Percentiles rank a stretch among this genome's conserved stretches.
Evolutionary conservation across 2,113 vertebrate species (phyloP).

Genomic region (Cariama cristata): DNA sequence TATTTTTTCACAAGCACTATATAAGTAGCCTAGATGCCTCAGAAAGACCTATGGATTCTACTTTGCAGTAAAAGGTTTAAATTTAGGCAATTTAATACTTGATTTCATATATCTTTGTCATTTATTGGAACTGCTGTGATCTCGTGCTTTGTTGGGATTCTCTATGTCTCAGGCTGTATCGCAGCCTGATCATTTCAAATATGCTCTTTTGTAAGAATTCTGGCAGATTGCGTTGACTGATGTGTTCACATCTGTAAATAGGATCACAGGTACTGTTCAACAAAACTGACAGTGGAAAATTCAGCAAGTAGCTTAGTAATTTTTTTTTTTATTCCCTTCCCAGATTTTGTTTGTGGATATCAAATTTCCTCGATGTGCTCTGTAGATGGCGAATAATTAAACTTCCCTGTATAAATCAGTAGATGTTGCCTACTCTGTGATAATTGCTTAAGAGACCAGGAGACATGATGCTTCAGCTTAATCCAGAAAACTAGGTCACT

Average conservation of each 20-base stretch:
- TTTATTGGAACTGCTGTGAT: not conserved
- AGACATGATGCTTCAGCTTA: not conserved
- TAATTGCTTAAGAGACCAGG: not conserved
- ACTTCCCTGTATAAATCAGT: not conserved
- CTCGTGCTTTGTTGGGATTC: not conserved
- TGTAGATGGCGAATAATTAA: not conserved
- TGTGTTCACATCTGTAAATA: not conserved
- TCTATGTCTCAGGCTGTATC: not conserved
- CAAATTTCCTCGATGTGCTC: not conserved
- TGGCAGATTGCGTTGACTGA: not conserved
- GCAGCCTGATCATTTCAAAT: not conserved
- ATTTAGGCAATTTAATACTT: not conserved
- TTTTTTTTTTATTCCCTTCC: not conserved
- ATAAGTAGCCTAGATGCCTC: not conserved
- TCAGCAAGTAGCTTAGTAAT: not conserved
- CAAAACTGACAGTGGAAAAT: not conserved
- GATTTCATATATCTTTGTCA: not conserved
- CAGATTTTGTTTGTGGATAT: not conserved
- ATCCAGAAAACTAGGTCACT: not conserved
- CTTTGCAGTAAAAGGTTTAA: not conserved
- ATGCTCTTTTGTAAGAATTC: not conserved
- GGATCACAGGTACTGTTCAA: not conserved
- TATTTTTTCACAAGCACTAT: not conserved
- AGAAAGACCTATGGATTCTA: not conserved
- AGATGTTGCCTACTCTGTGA: not conserved